These are phyloP conservation scores for Agonum fuliginosum DNA, from an alignment of 2,888 invertebrate species.

Conservation along the genomic window DNA sequence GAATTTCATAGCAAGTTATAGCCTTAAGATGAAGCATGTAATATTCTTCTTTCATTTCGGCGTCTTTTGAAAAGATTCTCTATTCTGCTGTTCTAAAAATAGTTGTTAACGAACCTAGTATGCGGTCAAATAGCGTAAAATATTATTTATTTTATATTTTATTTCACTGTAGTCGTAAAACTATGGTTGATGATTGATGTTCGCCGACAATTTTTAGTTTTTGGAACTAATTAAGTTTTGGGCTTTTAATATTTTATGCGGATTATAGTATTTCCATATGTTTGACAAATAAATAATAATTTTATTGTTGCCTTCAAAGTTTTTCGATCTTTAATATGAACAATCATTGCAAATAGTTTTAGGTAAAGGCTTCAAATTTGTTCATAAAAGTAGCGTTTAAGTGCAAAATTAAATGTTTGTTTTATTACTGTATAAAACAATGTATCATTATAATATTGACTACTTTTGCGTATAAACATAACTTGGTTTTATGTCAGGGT, in stretches of 20 bases:
- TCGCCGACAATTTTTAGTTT: constrained; percentile 30
- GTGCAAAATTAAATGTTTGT: too few species aligned
- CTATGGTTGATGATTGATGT: constrained; percentile 19
- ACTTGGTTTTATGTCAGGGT: too few species aligned
- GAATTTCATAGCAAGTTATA: too few species aligned
- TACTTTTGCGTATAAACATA: too few species aligned
- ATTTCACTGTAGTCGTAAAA: constrained; percentile 26
- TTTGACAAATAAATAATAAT: not conserved
- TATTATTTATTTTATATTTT: constrained; percentile 22
- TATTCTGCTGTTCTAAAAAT: constrained; percentile 5
- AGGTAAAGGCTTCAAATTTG: too few species aligned
- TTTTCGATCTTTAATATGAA: too few species aligned
- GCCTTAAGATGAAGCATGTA: too few species aligned
- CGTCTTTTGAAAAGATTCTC: not conserved
- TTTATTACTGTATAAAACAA: too few species aligned
- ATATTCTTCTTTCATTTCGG: constrained; percentile 1
- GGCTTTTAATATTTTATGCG: constrained; percentile 11
- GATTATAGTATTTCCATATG: constrained; percentile 30
- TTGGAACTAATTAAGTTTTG: constrained; percentile 31
- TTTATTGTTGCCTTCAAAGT: too few species aligned
- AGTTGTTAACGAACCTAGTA: constrained; percentile 21
- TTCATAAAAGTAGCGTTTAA: too few species aligned
- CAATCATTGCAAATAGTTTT: too few species aligned
- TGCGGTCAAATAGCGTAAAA: constrained; percentile 12
- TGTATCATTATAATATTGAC: too few species aligned